Percentiles rank a stretch among this genome's conserved stretches.
Evolutionary conservation across 2,888 invertebrate species (phyloP).

Genomic region (Limulus polyphemus): DNA sequence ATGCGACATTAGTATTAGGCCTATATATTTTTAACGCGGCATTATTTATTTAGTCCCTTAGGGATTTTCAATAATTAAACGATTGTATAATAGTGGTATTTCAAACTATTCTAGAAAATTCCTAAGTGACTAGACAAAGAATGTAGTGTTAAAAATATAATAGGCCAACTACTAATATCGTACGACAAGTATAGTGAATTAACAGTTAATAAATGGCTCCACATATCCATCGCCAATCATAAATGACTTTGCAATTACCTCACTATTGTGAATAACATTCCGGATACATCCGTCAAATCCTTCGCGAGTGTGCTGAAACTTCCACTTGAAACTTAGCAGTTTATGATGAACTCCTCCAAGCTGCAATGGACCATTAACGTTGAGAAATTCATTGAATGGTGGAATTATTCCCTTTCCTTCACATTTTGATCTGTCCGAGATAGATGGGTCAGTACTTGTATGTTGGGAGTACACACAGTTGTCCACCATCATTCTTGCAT

Average conservation of each 20-base stretch:
- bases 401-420: constrained; percentile 69
- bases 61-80: no score
- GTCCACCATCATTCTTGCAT: constrained; percentile 80
- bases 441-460: constrained; percentile 57
- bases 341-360: constrained; percentile 74
- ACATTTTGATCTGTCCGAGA: constrained; percentile 79
- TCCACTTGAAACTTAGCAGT: constrained; percentile 9
- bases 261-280: constrained; percentile 88
- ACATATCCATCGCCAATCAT: no score
- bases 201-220: no score
- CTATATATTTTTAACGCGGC: no score
- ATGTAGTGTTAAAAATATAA: no score
- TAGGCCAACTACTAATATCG: no score
- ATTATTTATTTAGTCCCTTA: no score
- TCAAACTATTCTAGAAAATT: no score
- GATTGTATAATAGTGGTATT: no score
- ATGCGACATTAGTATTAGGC: no score
- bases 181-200: no score
- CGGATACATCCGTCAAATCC: constrained; percentile 92
- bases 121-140: no score
- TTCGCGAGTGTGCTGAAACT: constrained; percentile 9
- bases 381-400: constrained; percentile 86
- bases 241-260: constrained; percentile 25
- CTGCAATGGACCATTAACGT: constrained; percentile 87
- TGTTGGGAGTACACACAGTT: constrained; percentile 71